Conservation (phyloP, 2,888 invertebrate genomes). For the Isoperla grammatica region DNA sequence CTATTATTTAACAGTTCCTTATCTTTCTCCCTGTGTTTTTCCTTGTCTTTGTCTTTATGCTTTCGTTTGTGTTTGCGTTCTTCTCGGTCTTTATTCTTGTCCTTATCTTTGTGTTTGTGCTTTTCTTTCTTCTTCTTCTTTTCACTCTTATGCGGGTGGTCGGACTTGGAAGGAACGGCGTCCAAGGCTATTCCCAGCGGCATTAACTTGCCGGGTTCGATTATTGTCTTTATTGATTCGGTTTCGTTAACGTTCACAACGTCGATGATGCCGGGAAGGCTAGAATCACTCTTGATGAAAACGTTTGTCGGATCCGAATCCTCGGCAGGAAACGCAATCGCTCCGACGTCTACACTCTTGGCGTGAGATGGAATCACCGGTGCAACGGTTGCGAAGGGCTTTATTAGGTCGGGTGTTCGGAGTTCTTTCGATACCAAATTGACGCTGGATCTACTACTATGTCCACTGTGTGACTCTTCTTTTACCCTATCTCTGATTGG, state of each 20-base stretch:
- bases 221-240: constrained; percentile 3
- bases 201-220: constrained; percentile 3
- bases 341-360: constrained; percentile 19
- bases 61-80: constrained; percentile 32
- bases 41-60: constrained; percentile 32
- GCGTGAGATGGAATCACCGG: neutral
- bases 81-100: constrained; percentile 27
- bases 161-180: constrained; percentile 28
- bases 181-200: neutral
- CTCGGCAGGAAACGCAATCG: constrained; percentile 14
- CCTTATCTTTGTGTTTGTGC: constrained; percentile 57
- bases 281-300: neutral
- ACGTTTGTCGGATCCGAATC: constrained; percentile 1
- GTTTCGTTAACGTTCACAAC: constrained; percentile 4
- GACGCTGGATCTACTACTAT: constrained; percentile 10
- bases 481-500: constrained; percentile 37
- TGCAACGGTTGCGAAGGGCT: constrained; percentile 39
- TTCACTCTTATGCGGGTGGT: constrained; percentile 48
- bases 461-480: constrained; percentile 24
- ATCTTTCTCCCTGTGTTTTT: constrained; percentile 61
- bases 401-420: constrained; percentile 44
- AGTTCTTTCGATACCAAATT: constrained; percentile 43
- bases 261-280: neutral
- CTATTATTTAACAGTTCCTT: constrained; percentile 32
- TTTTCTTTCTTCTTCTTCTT: constrained; percentile 75